These are phyloP conservation scores for Felis catus DNA, from an alignment of 2,113 vertebrate species.

Conservation along the genomic window F.catus_Fca126_mat1.0 CM031419.1:211344001-211344500, in stretches of 20 bases:
- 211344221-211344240: background rate
- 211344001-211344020: constrained; percentile 57
- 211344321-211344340: background rate
- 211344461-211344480: background rate
- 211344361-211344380: background rate
- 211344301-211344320: background rate
- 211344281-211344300: background rate
- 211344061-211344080: constrained; percentile 47
- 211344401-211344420: background rate
- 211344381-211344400: background rate
- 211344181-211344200: background rate
- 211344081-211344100: constrained; percentile 43
- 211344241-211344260: background rate
- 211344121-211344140: background rate
- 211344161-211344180: background rate
- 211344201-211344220: background rate
- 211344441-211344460: background rate
- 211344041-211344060: constrained; percentile 48
- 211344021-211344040: constrained; percentile 50
- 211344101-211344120: background rate
- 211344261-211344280: background rate
- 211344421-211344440: background rate
- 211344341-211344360: background rate
- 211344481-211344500: background rate
- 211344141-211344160: background rate